These are phyloP conservation scores for Ovibos moschatus DNA, from an alignment of 2,113 vertebrate species.

Conservation along the genomic window DNA sequence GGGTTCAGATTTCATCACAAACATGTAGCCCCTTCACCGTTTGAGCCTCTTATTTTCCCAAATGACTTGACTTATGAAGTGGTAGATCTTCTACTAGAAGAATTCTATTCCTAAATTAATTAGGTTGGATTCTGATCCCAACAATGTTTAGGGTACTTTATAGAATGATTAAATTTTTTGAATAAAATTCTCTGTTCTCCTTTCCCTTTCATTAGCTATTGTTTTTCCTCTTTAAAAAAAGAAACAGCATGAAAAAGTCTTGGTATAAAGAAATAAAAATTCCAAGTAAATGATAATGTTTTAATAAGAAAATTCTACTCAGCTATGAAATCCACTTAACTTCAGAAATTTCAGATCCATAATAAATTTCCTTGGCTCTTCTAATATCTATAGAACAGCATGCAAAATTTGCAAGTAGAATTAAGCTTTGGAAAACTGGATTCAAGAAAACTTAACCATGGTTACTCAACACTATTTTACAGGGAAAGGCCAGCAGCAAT, in stretches of 20 bases:
- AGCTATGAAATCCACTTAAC: not conserved
- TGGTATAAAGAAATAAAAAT: not conserved
- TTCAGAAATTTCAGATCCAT: not conserved
- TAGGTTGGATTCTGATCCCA: not conserved
- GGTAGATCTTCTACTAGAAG: not conserved
- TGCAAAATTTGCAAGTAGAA: not conserved
- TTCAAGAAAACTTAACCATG: not conserved
- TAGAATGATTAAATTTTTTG: not conserved
- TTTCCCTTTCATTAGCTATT: not conserved
- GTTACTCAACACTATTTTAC: constrained; percentile 22
- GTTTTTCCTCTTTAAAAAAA: not conserved
- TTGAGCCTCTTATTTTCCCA: not conserved
- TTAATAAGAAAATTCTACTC: not conserved
- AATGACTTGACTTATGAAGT: not conserved
- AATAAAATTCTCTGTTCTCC: not conserved
- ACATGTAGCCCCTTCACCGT: not conserved
- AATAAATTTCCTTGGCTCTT: not conserved
- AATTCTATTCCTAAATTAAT: not conserved
- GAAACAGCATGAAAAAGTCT: not conserved
- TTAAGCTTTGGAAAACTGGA: not conserved
- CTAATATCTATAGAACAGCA: not conserved
- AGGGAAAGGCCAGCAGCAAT: constrained; percentile 97
- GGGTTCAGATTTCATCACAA: not conserved
- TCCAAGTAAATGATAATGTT: constrained; percentile 12
- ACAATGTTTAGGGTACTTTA: not conserved